Evolutionary conservation across 2,797 vertebrate species (phyloP).

Genomic region (Peromyscus attwateri): DNA sequence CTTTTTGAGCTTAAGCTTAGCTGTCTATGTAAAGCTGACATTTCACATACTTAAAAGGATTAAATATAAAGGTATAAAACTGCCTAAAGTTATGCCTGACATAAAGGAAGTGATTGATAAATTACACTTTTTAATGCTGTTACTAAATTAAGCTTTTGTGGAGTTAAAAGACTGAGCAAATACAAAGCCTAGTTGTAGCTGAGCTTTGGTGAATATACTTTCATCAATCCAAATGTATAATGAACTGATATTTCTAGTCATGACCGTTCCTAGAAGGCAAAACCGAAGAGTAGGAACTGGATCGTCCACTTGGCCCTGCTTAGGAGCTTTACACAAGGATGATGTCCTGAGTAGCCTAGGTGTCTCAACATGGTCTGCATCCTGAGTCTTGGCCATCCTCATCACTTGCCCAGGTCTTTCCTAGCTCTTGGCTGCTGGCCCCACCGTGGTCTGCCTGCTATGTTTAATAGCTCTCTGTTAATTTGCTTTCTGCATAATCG

Average conservation of each 20-base stretch:
- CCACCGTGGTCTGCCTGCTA: neutral
- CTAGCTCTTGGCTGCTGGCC: neutral
- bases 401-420: neutral
- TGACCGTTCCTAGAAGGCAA: constrained; percentile 34
- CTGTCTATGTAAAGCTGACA: constrained; percentile 20
- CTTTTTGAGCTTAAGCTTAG: constrained; percentile 36
- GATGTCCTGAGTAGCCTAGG: neutral
- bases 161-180: constrained; percentile 57
- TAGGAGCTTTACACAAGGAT: neutral
- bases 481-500: neutral
- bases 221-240: neutral
- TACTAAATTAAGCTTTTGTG: constrained; percentile 41
- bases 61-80: constrained; percentile 40
- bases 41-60: constrained; percentile 41
- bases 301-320: neutral
- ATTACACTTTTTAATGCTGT: constrained; percentile 39
- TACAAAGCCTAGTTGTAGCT: constrained; percentile 43
- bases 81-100: neutral
- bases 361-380: neutral
- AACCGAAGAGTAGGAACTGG: neutral
- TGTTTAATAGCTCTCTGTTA: constrained; percentile 18
- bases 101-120: constrained; percentile 34
- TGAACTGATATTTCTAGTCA: constrained; percentile 2
- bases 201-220: constrained; percentile 59
- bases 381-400: neutral